Percentiles rank a stretch among this genome's conserved stretches.
phyloP scores from a whole-genome alignment of 2,888 invertebrate species.

The Catocala fraxini region DNA sequence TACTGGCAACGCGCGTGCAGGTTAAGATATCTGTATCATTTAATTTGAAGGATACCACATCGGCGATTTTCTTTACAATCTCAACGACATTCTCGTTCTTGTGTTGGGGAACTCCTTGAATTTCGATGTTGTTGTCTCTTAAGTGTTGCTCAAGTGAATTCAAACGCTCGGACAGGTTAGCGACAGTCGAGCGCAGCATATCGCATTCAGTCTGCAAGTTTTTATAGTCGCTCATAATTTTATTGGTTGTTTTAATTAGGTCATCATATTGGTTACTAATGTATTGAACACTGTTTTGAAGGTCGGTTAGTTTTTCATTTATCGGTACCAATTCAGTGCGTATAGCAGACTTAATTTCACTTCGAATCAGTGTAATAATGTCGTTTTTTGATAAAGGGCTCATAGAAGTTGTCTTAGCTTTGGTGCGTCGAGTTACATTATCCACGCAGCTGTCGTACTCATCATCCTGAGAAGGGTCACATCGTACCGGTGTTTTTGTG shows the following conservation, averaged over 20 bases:
- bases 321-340: not conserved
- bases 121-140: not conserved
- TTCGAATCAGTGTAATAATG: too few relatives aligned
- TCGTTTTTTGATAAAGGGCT: too few relatives aligned
- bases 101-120: not conserved
- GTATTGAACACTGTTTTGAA: not conserved
- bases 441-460: too few relatives aligned
- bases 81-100: not conserved
- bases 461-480: too few relatives aligned
- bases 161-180: not conserved
- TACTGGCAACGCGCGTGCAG: not conserved
- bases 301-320: not conserved
- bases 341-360: too few relatives aligned
- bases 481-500: too few relatives aligned
- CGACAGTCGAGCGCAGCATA: not conserved
- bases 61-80: not conserved
- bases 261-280: not conserved
- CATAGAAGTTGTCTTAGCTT: too few relatives aligned
- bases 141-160: not conserved
- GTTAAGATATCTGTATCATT: too few relatives aligned
- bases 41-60: too few relatives aligned
- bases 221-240: not conserved
- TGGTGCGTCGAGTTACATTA: too few relatives aligned
- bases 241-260: not conserved
- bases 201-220: not conserved